Conservation (phyloP, 1,140 invertebrate species). For the Neodiprion pinetum region DNA sequence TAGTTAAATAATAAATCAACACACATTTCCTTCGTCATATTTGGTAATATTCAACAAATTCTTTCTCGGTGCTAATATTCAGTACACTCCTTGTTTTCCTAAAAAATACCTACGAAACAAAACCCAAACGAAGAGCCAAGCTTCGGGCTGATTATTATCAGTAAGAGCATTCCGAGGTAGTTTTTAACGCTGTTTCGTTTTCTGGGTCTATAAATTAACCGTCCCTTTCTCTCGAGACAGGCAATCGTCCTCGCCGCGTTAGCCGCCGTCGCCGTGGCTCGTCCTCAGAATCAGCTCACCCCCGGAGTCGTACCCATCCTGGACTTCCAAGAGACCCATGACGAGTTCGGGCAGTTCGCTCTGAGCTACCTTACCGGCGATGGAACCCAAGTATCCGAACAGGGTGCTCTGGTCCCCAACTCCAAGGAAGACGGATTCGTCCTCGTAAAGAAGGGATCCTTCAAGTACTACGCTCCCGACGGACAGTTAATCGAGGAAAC, state of each 20-base stretch:
- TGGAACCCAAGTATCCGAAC: constrained; percentile 28
- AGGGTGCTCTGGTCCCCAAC: constrained; percentile 28
- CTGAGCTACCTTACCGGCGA: constrained; percentile 49
- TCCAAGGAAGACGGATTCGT: constrained; percentile 25
- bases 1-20: too few species aligned
- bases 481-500: constrained; percentile 42
- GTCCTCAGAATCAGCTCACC: constrained; percentile 1
- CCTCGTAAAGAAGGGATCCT: constrained; percentile 25
- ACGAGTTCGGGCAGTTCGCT: constrained; percentile 54
- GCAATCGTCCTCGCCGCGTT: constrained; percentile 12
- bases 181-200: too few species aligned
- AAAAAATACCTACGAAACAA: too few species aligned
- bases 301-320: constrained; percentile 33
- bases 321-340: constrained; percentile 46
- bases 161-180: too few species aligned
- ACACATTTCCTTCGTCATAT: too few species aligned
- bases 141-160: too few species aligned
- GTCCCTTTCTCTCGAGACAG: background rate
- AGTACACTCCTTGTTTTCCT: too few species aligned
- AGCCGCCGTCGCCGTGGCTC: constrained; percentile 5
- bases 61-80: too few species aligned
- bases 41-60: too few species aligned
- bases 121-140: too few species aligned
- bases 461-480: constrained; percentile 52
- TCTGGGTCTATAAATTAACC: too few species aligned